A percentile compares a stretch with the other conserved stretches of the same genome.
phyloP scores from a whole-genome alignment of 1,140 invertebrate species.

The Eubasilissa regina region DNA sequence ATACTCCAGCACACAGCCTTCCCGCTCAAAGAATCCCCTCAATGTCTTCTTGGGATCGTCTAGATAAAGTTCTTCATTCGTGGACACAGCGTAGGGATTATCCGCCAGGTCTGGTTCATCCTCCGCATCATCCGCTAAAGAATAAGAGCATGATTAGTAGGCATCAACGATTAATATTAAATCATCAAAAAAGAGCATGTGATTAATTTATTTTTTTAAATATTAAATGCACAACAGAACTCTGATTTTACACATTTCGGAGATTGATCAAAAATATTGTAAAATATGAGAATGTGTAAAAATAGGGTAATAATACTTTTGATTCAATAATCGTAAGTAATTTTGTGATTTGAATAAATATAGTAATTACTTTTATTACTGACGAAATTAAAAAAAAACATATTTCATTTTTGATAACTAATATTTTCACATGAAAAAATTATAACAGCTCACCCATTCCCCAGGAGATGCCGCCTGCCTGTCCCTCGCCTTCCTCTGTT shows the following conservation, averaged over 20 bases:
- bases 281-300: too few relatives aligned
- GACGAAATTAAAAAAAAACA: too few relatives aligned
- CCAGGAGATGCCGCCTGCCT: constrained; percentile 87
- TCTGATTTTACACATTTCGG: too few relatives aligned
- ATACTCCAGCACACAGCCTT: constrained; percentile 90
- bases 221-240: too few relatives aligned
- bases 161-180: not conserved
- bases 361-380: too few relatives aligned
- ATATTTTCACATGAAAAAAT: not conserved
- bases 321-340: too few relatives aligned
- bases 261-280: too few relatives aligned
- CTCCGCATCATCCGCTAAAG: constrained; percentile 86
- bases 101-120: constrained; percentile 86
- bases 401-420: too few relatives aligned
- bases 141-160: not conserved
- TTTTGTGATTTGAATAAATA: too few relatives aligned
- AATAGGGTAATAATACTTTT: too few relatives aligned
- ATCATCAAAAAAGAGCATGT: not conserved
- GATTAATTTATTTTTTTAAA: too few relatives aligned
- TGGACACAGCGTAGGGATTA: constrained; percentile 86
- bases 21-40: constrained; percentile 94
- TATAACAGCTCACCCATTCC: constrained; percentile 81
- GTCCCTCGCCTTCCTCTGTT: constrained; percentile 71
- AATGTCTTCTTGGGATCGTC: constrained; percentile 97
- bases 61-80: constrained; percentile 91